These are phyloP conservation scores for Diabrotica undecimpunctata DNA, from an alignment of 1,140 invertebrate genomes.

Conservation along the genomic window DNA sequence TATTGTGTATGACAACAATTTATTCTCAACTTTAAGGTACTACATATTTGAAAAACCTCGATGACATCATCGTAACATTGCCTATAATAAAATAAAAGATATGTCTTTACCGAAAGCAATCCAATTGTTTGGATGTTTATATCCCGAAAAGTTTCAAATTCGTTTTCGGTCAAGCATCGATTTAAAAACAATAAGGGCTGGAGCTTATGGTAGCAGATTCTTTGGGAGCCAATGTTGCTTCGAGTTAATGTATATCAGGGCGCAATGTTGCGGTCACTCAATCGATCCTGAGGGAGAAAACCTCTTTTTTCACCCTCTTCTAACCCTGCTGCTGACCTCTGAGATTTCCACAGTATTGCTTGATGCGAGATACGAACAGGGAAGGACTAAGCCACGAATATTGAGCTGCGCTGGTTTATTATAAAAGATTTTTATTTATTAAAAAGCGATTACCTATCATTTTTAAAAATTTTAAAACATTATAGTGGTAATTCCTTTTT, in stretches of 20 bases:
- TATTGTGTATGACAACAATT: too few species aligned
- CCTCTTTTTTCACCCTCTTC: conserved; percentile 23
- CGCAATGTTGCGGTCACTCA: conserved; percentile 24
- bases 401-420: too few species aligned
- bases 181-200: conserved; percentile 29
- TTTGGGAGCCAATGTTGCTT: conserved; percentile 26
- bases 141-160: not conserved
- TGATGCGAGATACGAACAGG: not conserved
- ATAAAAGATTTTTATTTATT: too few species aligned
- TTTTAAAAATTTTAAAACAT: too few species aligned
- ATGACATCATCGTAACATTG: too few species aligned
- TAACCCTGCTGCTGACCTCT: conserved; percentile 12
- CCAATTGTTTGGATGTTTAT: not conserved
- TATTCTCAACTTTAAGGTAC: too few species aligned
- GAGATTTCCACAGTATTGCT: conserved; percentile 13
- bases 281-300: conserved; percentile 29
- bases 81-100: too few species aligned
- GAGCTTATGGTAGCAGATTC: conserved; percentile 3
- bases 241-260: conserved; percentile 31
- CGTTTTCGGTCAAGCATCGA: conserved; percentile 18
- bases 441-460: too few species aligned
- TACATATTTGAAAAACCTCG: too few species aligned
- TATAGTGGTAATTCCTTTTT: too few species aligned
- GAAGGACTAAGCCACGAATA: not conserved
- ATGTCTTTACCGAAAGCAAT: too few species aligned